Conservation (phyloP, 1,140 invertebrate species). For the Leptinotarsa undecemlineata region DNA sequence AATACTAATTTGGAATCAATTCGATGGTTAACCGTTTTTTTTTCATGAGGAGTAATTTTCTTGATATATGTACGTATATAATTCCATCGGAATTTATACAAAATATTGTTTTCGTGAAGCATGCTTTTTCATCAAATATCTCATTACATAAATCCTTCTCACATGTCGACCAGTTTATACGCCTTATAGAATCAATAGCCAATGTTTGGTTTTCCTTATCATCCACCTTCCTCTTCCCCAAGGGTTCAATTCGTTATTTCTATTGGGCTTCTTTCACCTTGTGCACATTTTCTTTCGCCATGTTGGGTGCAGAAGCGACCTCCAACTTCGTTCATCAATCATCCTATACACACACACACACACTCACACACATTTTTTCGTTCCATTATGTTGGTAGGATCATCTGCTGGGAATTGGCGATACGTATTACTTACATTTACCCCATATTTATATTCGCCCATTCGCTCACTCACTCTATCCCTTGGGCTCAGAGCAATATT, state of each 20-base stretch:
- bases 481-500: constrained; percentile 13
- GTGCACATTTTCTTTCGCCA: neutral
- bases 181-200: neutral
- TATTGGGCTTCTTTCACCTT: constrained; percentile 1
- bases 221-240: neutral
- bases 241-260: constrained; percentile 3
- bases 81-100: too few relatives aligned
- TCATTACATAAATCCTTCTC: neutral
- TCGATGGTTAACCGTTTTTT: too few relatives aligned
- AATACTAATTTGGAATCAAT: too few relatives aligned
- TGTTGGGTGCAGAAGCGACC: neutral
- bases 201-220: neutral
- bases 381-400: constrained; percentile 18
- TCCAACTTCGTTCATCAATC: constrained; percentile 13
- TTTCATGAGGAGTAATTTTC: too few relatives aligned
- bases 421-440: constrained; percentile 18
- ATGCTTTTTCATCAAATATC: too few relatives aligned
- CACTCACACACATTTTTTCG: constrained; percentile 10
- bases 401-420: constrained; percentile 18
- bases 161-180: neutral
- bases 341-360: constrained; percentile 9
- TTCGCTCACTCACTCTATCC: neutral
- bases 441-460: constrained; percentile 22
- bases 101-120: too few relatives aligned
- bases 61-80: too few relatives aligned